These are phyloP conservation scores for Calidris pugnax DNA, from an alignment of 2,113 vertebrate genomes.

Conservation along the genomic window DNA sequence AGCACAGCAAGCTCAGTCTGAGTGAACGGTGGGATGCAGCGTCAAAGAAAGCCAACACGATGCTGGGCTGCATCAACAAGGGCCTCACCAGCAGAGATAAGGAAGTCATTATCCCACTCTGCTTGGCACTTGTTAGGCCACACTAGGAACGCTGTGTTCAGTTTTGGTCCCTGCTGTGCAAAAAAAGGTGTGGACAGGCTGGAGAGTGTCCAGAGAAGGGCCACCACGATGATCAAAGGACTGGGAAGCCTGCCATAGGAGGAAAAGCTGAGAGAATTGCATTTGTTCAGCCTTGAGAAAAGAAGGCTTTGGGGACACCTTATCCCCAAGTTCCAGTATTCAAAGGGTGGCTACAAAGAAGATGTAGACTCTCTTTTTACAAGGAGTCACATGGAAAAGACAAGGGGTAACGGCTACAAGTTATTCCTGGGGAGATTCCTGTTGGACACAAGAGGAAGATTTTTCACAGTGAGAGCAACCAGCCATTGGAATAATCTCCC, in stretches of 20 bases:
- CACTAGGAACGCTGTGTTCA: not conserved
- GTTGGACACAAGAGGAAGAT: not conserved
- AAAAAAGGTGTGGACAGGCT: not conserved
- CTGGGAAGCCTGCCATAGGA: not conserved
- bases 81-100: not conserved
- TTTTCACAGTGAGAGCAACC: not conserved
- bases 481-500: not conserved
- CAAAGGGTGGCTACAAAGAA: not conserved
- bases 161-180: not conserved
- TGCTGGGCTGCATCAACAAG: not conserved
- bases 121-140: not conserved
- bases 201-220: not conserved
- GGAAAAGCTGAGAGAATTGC: not conserved
- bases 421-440: not conserved
- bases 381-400: not conserved
- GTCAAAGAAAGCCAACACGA: not conserved
- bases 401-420: not conserved
- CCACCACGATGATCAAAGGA: not conserved
- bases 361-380: not conserved
- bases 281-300: not conserved
- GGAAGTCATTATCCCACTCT: not conserved
- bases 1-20: not conserved
- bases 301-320: not conserved
- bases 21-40: not conserved
- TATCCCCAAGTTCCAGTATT: not conserved